phyloP scores from a whole-genome alignment of 2,888 invertebrate genomes.

The Synergus laeviventris region DNA sequence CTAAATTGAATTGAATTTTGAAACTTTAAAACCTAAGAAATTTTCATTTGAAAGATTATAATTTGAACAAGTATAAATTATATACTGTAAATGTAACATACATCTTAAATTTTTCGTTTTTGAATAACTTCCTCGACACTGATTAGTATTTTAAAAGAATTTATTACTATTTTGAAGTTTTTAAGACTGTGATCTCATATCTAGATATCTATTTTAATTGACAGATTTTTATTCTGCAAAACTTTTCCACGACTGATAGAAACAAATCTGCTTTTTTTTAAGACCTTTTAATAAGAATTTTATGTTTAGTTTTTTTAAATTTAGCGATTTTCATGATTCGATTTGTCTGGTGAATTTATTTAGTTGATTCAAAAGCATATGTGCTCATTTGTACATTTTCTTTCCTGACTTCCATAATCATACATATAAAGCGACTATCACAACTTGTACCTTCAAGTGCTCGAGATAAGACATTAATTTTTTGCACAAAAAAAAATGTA shows the following conservation, averaged over 20 bases:
- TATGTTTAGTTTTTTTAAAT: slow-evolving; percentile 47
- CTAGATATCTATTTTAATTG: slow-evolving; percentile 22
- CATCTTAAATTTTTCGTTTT: neutral
- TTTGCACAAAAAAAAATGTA: slow-evolving; percentile 64
- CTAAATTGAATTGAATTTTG: too few species aligned
- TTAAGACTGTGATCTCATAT: slow-evolving; percentile 38
- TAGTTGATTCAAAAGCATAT: slow-evolving; percentile 52
- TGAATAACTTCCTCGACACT: neutral
- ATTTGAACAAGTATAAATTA: too few species aligned
- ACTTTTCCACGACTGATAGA: slow-evolving; percentile 35
- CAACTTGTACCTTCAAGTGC: slow-evolving; percentile 65
- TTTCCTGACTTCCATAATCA: slow-evolving; percentile 67
- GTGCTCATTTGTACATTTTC: slow-evolving; percentile 63
- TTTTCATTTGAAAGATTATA: too few species aligned
- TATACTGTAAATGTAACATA: too few species aligned
- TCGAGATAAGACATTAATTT: slow-evolving; percentile 56
- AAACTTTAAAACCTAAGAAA: too few species aligned
- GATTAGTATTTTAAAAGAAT: slow-evolving; percentile 28
- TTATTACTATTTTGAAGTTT: slow-evolving; percentile 17
- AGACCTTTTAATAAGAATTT: slow-evolving; percentile 42
- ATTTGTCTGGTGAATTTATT: slow-evolving; percentile 42
- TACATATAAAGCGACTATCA: slow-evolving; percentile 61
- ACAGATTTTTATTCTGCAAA: slow-evolving; percentile 33
- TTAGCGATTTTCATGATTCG: neutral
- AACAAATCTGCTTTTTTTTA: slow-evolving; percentile 24